Percentiles rank a stretch among this genome's conserved stretches.
Conservation (phyloP, 1,140 invertebrate genomes). For the Trichonephila inaurata region DNA sequence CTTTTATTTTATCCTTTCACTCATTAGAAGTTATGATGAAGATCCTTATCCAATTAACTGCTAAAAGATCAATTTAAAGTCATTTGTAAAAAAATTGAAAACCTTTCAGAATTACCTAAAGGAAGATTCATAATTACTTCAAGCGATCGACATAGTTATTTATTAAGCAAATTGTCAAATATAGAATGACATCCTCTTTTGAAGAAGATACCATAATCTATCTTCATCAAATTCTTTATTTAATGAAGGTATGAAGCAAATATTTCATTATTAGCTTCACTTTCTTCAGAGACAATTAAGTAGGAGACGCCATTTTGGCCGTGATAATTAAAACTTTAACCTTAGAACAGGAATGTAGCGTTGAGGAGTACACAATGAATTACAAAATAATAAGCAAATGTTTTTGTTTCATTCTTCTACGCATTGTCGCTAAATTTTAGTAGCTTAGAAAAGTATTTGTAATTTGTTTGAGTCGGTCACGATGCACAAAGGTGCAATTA, state of each 20-base stretch:
- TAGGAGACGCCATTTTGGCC: neutral
- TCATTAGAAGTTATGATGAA: too few relatives aligned
- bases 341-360: neutral
- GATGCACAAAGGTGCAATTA: too few relatives aligned
- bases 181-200: constrained; percentile 25
- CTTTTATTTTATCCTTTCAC: too few relatives aligned
- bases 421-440: too few relatives aligned
- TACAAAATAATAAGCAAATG: neutral
- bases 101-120: neutral
- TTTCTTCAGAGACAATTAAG: constrained; percentile 32
- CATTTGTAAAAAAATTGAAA: neutral
- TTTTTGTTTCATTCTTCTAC: too few relatives aligned
- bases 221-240: constrained; percentile 73
- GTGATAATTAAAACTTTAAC: neutral
- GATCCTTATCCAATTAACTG: neutral
- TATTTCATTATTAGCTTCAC: constrained; percentile 64
- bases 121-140: neutral
- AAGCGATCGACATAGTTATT: neutral
- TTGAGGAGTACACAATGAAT: neutral
- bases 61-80: neutral
- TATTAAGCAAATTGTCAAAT: constrained; percentile 54
- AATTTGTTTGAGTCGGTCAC: too few relatives aligned
- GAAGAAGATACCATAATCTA: constrained; percentile 40
- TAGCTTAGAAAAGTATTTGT: too few relatives aligned
- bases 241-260: constrained; percentile 41